phyloP scores from a whole-genome alignment of 2,797 vertebrate genomes.

The Hybognathus amarus region DNA sequence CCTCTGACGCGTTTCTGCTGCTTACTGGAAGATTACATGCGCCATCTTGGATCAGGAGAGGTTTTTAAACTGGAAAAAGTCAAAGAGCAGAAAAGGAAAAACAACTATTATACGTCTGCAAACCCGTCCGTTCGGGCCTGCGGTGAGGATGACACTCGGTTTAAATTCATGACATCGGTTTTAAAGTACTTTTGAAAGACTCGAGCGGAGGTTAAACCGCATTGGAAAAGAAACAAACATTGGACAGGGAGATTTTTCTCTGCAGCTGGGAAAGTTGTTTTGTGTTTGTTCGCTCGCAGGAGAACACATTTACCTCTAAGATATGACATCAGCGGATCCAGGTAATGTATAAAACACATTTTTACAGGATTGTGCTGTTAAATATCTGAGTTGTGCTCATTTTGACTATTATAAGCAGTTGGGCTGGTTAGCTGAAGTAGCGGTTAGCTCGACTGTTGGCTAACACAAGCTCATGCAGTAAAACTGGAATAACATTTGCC shows the following conservation, averaged over 20 bases:
- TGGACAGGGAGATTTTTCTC: constrained; percentile 32
- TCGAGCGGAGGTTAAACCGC: neutral
- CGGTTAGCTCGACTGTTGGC: constrained; percentile 18
- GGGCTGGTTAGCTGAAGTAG: constrained; percentile 5
- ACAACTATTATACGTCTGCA: neutral
- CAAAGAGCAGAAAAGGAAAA: constrained; percentile 36
- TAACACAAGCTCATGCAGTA: neutral
- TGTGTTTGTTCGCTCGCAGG: constrained; percentile 74
- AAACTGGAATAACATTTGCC: too few relatives aligned
- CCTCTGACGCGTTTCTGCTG: constrained; percentile 46
- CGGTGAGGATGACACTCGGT: constrained; percentile 7
- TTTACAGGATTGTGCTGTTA: too few relatives aligned
- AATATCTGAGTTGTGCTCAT: neutral
- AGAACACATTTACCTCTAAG: constrained; percentile 43
- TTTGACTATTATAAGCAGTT: neutral
- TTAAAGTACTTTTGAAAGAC: constrained; percentile 11
- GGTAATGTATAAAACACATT: constrained; percentile 66
- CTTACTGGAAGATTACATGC: constrained; percentile 53
- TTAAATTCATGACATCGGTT: constrained; percentile 50
- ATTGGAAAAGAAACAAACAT: neutral
- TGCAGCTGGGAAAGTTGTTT: constrained; percentile 67
- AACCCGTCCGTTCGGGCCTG: neutral
- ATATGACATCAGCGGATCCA: constrained; percentile 79
- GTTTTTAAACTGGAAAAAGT: constrained; percentile 69
- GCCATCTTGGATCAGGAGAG: constrained; percentile 77